phyloP scores from a whole-genome alignment of 2,113 vertebrate species.

The Rhea americana region DNA sequence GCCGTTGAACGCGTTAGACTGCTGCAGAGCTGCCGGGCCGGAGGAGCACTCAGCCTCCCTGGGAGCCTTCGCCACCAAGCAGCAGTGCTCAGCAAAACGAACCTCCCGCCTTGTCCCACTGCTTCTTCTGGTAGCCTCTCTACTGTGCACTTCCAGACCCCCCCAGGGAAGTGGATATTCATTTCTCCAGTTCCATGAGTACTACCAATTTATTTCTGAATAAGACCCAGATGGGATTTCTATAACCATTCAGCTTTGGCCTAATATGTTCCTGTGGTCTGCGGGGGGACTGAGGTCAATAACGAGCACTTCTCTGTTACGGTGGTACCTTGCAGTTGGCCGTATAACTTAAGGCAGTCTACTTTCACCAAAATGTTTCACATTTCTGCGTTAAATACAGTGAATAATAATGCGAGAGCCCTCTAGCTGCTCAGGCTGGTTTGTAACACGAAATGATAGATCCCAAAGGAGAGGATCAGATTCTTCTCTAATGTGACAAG shows the following conservation, averaged over 20 bases:
- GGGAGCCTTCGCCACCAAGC: neutral
- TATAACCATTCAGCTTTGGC: neutral
- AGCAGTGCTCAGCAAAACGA: rapidly evolving
- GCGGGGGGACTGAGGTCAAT: neutral
- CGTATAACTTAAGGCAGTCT: neutral
- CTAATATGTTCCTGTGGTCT: neutral
- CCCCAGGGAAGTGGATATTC: rapidly evolving
- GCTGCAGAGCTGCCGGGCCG: neutral
- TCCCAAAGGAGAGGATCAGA: neutral
- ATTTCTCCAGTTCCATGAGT: neutral
- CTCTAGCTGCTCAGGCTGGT: neutral
- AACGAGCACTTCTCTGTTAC: neutral
- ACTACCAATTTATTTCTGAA: neutral
- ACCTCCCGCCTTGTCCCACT: neutral
- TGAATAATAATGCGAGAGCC: neutral
- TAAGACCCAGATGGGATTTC: neutral
- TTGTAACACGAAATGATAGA: neutral
- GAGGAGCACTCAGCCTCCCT: too few relatives aligned
- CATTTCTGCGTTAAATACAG: neutral
- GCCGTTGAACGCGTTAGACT: neutral
- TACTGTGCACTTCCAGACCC: rapidly evolving
- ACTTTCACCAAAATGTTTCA: neutral
- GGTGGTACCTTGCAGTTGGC: neutral
- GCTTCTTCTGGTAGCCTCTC: neutral
- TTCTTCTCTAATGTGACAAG: neutral